Conservation (phyloP, 2,113 vertebrate species). For the Oxygymnocypris stewartii region DNA sequence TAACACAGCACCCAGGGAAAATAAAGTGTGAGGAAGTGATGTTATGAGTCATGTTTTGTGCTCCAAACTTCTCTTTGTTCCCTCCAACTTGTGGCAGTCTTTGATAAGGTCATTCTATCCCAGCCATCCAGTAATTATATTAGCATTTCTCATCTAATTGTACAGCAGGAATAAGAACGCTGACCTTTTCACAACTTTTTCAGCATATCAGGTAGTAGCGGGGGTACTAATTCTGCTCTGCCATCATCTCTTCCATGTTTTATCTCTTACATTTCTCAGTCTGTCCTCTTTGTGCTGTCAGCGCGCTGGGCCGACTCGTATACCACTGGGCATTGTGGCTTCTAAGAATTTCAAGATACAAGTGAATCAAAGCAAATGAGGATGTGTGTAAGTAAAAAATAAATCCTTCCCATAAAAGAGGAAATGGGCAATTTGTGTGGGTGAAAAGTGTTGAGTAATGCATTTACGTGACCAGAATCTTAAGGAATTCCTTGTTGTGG, state of each 20-base stretch:
- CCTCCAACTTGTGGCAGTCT: conserved; percentile 54
- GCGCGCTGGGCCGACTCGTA: background rate
- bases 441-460: conserved; percentile 19
- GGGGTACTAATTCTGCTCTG: conserved; percentile 56
- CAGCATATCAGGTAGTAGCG: conserved; percentile 41
- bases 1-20: background rate
- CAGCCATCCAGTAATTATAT: conserved; percentile 56
- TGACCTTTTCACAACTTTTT: conserved; percentile 66
- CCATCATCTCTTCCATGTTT: conserved; percentile 46
- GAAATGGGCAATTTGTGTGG: conserved; percentile 42
- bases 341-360: conserved; percentile 24
- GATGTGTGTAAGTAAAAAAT: conserved; percentile 33
- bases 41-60: conserved; percentile 47
- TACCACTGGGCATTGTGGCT: background rate
- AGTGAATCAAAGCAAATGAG: conserved; percentile 31
- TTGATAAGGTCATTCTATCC: conserved; percentile 67
- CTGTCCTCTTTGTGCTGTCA: conserved; percentile 19
- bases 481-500: conserved; percentile 16
- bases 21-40: conserved; percentile 17
- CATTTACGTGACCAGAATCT: conserved; percentile 1
- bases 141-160: conserved; percentile 61
- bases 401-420: conserved; percentile 33
- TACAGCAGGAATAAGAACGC: conserved; percentile 57
- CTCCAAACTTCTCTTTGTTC: conserved; percentile 47
- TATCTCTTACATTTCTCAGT: conserved; percentile 48